Base-by-base conservation (phyloP, 2,888 invertebrate species). In the Parelbella ahira region DNA sequence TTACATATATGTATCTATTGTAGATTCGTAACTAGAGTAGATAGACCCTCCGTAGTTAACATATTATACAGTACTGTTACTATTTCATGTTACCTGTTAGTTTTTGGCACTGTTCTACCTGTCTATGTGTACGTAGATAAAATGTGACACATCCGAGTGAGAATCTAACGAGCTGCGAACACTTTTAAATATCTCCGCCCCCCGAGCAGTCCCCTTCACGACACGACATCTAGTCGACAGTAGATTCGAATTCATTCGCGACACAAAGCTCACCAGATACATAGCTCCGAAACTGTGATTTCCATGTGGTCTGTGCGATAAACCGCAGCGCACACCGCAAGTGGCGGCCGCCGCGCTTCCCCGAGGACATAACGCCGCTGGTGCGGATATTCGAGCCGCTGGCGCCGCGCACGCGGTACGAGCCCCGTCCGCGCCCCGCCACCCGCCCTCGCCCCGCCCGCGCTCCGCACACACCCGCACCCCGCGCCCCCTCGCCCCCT, bases 291-390 rank as follows among this genome's bases (percentile, higher is more conserved):
- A n/a, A n/a, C n/a, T n/a, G n/a, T n/a, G n/a, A n/a, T n/a, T n/a
- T n/a, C n/a, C n/a, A n/a, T 12, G 42, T 42, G 34, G 28, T 28
- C 28, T 42, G 29, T 42, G 10, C 21, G 10, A 29, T 12, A 10
- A 28, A 39, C 25, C 63, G 61, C 84, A 93, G 93, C 82, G 90
- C 90, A 75, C 91, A 93, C 89, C 93, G 93, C 87, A 93, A 93
- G 83, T 95, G 94, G 94, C 92, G 93, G 64, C 93, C 94, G 69
- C 94, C 94, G 59, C 90, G 93, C 82, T 92, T 93, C 89, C 91
- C 91, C 61, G 92, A 92, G 66, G 93, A 93, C 88, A 93, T 93
- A 73, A 92, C 92, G 68, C 93, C 92, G 82, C 88, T 93, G 78
- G 90, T 92, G 84, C 90, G 92, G 79, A 90, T 93, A 82, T 93